Base-by-base conservation (phyloP, 2,888 invertebrate species). In the Desoria tigrina region DNA sequence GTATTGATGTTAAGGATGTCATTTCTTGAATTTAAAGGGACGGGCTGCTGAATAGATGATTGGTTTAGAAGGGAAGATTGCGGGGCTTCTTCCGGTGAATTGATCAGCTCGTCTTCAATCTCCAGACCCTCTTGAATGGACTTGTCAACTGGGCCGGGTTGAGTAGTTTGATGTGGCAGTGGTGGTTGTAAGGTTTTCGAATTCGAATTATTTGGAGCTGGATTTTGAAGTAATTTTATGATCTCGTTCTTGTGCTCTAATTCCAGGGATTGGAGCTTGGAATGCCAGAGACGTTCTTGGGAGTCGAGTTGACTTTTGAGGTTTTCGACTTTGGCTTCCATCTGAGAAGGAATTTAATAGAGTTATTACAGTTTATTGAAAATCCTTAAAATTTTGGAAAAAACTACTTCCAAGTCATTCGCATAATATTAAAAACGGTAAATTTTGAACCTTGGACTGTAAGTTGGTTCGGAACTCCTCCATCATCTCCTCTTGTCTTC, bases 401-500 rank as follows among this genome's bases (percentile, higher is more conserved):
- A 39, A 9, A n/a, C n/a, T n/a, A n/a, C n/a, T n/a, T n/a, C n/a
- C n/a, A n/a, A n/a, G n/a, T n/a, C n/a, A n/a, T n/a, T n/a, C n/a
- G n/a, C 39, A 11, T 39, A 9, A 39, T 39, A 39, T 11, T 11
- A 39, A 39, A 39, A 11, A 39, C 16, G 16, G 9, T 9, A 39
- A 16, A 39, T 16, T 39, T 16, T 39, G 32, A 16, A 61, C 61
- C 39, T 61, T 55, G 21, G 6, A 7, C 37, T 61, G 54, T n/a
- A 61, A 21, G 11, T 14, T 61, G 3, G 21, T 21, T 42, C 42
- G 23, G 4, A 61, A 42, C 27, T 54, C 27, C 28, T 39, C 61
- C 4, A 61, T 7, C 26, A 54, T 42, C 26, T 54, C 45, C 18
- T 42, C 42, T 16, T 61, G 61, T 28, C 54, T 61, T 28, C 39